Evolutionary conservation across 1,140 invertebrate species (phyloP).

Genomic region (Pemphigus obesinymphae): DNA sequence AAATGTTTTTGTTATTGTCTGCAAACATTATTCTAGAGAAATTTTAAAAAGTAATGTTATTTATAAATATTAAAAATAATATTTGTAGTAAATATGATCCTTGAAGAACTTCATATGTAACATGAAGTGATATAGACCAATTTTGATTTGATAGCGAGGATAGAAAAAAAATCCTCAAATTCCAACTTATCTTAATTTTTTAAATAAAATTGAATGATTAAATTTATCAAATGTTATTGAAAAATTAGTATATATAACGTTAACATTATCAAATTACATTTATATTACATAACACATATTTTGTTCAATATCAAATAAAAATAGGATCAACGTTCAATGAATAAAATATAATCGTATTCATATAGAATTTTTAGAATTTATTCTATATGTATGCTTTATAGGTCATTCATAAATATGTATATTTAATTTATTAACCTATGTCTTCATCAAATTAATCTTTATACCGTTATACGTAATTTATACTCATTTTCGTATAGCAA

Average conservation of each 20-base stretch:
- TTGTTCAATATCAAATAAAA: too few relatives aligned
- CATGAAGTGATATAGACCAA: background rate
- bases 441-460: too few relatives aligned
- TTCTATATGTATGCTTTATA: too few relatives aligned
- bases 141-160: background rate
- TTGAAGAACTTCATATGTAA: background rate
- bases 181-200: background rate
- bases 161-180: background rate
- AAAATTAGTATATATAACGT: background rate
- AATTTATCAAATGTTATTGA: background rate
- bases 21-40: constrained; percentile 46
- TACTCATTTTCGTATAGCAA: too few relatives aligned
- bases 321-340: too few relatives aligned
- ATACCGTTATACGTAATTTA: too few relatives aligned
- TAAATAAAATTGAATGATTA: background rate
- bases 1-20: constrained; percentile 30
- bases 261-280: too few relatives aligned
- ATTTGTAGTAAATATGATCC: background rate
- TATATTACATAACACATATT: too few relatives aligned
- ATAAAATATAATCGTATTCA: too few relatives aligned
- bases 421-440: too few relatives aligned
- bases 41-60: constrained; percentile 46
- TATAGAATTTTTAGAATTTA: too few relatives aligned
- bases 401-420: too few relatives aligned
- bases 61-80: background rate